These are phyloP conservation scores for Cardiocondyla obscurior DNA, from an alignment of 1,140 invertebrate species.

Conservation along the genomic window DNA sequence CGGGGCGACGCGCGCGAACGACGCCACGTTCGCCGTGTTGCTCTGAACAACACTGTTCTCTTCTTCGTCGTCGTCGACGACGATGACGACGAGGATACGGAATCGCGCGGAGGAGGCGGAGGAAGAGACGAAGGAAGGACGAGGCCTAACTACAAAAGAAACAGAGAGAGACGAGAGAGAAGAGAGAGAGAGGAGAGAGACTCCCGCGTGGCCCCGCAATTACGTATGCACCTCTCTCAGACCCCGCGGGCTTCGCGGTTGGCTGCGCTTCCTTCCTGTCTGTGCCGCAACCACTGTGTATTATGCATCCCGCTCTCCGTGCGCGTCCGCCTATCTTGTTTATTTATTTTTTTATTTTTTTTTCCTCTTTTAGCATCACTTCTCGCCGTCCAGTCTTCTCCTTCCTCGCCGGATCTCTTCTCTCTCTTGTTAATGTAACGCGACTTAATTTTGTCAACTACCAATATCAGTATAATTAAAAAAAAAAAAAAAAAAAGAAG, in stretches of 20 bases:
- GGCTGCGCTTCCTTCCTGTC: conserved; percentile 84
- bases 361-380: conserved; percentile 25
- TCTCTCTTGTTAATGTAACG: not conserved
- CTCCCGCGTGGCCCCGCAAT: conserved; percentile 77
- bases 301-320: conserved; percentile 65
- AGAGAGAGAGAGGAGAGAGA: conserved; percentile 55
- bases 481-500: no score
- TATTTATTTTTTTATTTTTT: conserved; percentile 44
- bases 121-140: not conserved
- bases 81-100: not conserved
- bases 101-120: not conserved
- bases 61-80: not conserved
- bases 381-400: not conserved
- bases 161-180: not conserved
- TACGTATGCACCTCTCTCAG: conserved; percentile 80
- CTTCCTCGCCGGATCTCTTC: not conserved
- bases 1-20: conserved; percentile 26
- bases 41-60: conserved; percentile 25
- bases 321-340: conserved; percentile 65
- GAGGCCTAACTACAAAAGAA: not conserved
- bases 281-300: conserved; percentile 74
- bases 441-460: not conserved
- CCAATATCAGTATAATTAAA: no score
- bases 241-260: conserved; percentile 81
- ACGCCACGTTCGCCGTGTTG: not conserved